A percentile compares a stretch with the other conserved stretches of the same genome.
These are phyloP conservation scores for Aricia agestis DNA, from an alignment of 1,140 invertebrate genomes.

Conservation along the genomic window DNA sequence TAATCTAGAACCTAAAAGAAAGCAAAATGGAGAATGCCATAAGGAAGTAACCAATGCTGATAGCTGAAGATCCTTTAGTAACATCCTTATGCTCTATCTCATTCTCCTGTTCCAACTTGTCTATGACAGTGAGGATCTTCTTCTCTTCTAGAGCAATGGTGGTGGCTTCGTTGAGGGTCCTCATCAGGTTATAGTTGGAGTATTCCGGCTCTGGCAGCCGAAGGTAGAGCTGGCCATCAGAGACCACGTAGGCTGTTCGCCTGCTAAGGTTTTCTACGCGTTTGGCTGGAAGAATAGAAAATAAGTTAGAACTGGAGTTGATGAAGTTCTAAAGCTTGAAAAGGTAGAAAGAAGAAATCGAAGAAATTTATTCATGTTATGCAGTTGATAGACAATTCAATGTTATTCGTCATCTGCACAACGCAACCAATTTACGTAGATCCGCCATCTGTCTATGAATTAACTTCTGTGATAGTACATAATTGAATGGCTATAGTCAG, in stretches of 20 bases:
- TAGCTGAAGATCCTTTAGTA: slow-evolving; percentile 19
- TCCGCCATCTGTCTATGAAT: too few relatives aligned
- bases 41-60: slow-evolving; percentile 18
- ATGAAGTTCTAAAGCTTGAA: neutral
- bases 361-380: too few relatives aligned
- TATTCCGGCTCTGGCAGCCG: slow-evolving; percentile 57
- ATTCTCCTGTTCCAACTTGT: slow-evolving; percentile 51
- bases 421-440: too few relatives aligned
- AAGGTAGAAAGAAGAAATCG: too few relatives aligned
- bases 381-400: too few relatives aligned
- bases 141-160: slow-evolving; percentile 76
- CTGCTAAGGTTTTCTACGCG: slow-evolving; percentile 41
- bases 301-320: neutral
- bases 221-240: slow-evolving; percentile 52
- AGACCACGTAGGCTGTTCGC: slow-evolving; percentile 45
- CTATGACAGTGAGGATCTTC: slow-evolving; percentile 62
- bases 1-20: neutral
- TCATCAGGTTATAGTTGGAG: slow-evolving; percentile 78
- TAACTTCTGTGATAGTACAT: too few relatives aligned
- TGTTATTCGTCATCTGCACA: too few relatives aligned
- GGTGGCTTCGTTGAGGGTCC: slow-evolving; percentile 79
- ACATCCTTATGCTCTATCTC: slow-evolving; percentile 37
- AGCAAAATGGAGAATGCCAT: slow-evolving; percentile 11
- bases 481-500: too few relatives aligned
- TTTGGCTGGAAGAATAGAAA: slow-evolving; percentile 38